Conservation (phyloP, 2,797 vertebrate species). For the Ispidina lecontei region DNA sequence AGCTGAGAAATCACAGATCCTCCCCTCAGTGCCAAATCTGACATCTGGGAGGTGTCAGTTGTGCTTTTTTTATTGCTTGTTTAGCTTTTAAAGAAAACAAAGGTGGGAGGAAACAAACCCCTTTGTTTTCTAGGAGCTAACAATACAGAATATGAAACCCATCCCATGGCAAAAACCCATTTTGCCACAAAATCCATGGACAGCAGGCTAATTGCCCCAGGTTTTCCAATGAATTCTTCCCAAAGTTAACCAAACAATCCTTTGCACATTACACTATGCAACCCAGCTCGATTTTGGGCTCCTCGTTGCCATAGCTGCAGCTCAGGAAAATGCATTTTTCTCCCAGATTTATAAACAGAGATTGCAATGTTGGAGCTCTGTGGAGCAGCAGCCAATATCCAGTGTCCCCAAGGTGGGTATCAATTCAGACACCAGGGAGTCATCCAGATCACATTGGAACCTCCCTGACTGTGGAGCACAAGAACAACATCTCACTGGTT, state of each 20-base stretch:
- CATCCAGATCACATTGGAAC: conserved; percentile 34
- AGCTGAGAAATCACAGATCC: not conserved
- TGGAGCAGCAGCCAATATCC: conserved; percentile 52
- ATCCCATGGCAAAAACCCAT: not conserved
- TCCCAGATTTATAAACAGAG: conserved; percentile 71
- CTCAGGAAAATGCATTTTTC: conserved; percentile 68
- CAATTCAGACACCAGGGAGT: conserved; percentile 58
- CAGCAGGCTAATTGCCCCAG: not conserved
- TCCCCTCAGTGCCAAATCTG: not conserved
- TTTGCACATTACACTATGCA: not conserved
- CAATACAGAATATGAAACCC: not conserved
- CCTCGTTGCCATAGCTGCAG: conserved; percentile 75
- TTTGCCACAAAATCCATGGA: not conserved
- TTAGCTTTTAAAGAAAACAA: not conserved
- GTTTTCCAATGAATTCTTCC: conserved; percentile 33
- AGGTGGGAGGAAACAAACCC: not conserved
- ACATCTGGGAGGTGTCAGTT: not conserved
- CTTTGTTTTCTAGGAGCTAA: not conserved
- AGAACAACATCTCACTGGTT: not conserved
- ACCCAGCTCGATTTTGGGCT: conserved; percentile 19
- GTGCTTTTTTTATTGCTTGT: not conserved
- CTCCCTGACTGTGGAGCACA: not conserved
- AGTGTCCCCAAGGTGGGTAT: conserved; percentile 47
- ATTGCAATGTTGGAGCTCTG: conserved; percentile 64
- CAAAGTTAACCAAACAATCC: not conserved